These are phyloP conservation scores for Pseudanteris insignis DNA, from an alignment of 2,888 invertebrate species.

Conservation along the genomic window DNA sequence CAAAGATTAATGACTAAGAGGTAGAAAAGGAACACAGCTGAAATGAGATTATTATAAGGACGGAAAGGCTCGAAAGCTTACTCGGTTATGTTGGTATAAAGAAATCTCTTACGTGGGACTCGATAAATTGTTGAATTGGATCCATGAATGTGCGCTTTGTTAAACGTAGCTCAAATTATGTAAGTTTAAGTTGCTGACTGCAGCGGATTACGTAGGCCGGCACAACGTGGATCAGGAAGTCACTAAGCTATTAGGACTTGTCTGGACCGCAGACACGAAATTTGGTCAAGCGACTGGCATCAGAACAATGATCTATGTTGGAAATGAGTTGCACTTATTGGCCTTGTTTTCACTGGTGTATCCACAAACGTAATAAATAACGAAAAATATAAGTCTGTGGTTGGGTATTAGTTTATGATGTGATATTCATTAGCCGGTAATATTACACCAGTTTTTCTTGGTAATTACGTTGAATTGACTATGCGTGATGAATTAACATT, in stretches of 20 bases:
- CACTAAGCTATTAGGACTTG: slow-evolving; percentile 10
- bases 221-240: neutral
- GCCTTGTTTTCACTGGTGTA: neutral
- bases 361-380: too few species aligned
- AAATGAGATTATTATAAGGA: slow-evolving; percentile 31
- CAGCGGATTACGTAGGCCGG: neutral
- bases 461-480: too few species aligned
- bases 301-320: too few species aligned
- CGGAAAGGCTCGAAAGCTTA: slow-evolving; percentile 20
- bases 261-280: neutral
- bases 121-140: slow-evolving; percentile 24
- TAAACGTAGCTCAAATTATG: slow-evolving; percentile 9
- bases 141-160: slow-evolving; percentile 18
- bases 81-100: slow-evolving; percentile 10
- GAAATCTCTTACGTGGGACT: slow-evolving; percentile 11
- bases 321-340: too few species aligned
- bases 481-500: too few species aligned
- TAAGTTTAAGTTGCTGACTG: slow-evolving; percentile 9
- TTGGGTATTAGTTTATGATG: too few species aligned
- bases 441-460: too few species aligned
- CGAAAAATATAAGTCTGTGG: too few species aligned
- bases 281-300: neutral
- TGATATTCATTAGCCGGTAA: too few species aligned
- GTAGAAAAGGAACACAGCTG: slow-evolving; percentile 20
- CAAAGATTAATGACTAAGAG: slow-evolving; percentile 38